phyloP scores from a whole-genome alignment of 2,888 invertebrate genomes.

The Ochropacha duplaris region DNA sequence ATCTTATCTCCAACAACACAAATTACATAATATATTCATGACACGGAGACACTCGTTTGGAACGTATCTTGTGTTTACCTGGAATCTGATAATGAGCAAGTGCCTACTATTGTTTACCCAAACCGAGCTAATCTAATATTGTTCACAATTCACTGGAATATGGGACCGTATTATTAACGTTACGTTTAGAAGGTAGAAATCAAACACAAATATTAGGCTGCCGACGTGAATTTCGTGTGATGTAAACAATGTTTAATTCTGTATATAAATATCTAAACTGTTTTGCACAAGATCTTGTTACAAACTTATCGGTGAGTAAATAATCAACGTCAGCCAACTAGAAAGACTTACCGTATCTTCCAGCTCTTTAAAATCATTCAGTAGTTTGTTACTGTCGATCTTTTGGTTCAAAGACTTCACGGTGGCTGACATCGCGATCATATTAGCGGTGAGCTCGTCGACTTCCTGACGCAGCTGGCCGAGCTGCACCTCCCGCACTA shows the following conservation, averaged over 20 bases:
- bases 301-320: background rate
- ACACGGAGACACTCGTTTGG: slow-evolving; percentile 32
- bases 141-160: background rate
- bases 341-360: slow-evolving; percentile 70
- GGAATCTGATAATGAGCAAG: slow-evolving; percentile 13
- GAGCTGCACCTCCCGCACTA: slow-evolving; percentile 66
- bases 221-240: background rate
- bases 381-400: slow-evolving; percentile 59
- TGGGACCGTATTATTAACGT: background rate
- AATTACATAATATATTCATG: slow-evolving; percentile 48
- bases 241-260: background rate
- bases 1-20: slow-evolving; percentile 42
- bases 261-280: background rate
- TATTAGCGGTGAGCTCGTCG: slow-evolving; percentile 64
- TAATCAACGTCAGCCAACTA: background rate
- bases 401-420: slow-evolving; percentile 65
- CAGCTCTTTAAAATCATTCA: slow-evolving; percentile 63
- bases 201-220: background rate
- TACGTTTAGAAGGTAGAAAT: background rate
- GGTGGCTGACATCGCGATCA: slow-evolving; percentile 63
- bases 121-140: background rate
- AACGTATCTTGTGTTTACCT: slow-evolving; percentile 27
- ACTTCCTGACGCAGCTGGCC: slow-evolving; percentile 60
- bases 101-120: slow-evolving; percentile 23
- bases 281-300: background rate